These are phyloP conservation scores for Erannis defoliaria DNA, from an alignment of 2,888 invertebrate species.

Conservation along the genomic window DNA sequence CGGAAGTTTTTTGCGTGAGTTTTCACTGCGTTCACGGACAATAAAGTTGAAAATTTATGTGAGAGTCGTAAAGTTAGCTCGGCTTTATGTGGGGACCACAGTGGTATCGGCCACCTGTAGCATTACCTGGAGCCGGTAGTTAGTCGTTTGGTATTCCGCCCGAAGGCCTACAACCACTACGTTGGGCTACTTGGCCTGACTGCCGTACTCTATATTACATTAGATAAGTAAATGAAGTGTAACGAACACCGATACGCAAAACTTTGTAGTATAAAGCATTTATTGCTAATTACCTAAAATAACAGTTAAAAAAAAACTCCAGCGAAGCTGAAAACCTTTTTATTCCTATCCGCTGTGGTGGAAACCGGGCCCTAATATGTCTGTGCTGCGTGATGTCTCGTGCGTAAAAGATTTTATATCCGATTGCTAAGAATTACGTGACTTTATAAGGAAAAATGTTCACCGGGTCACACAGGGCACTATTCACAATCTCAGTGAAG, in stretches of 20 bases:
- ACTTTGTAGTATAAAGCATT: constrained; percentile 32
- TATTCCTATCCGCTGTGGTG: no score
- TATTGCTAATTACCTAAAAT: not conserved
- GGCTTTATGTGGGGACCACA: constrained; percentile 47
- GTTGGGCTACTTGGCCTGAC: constrained; percentile 59
- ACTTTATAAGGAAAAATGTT: constrained; percentile 21
- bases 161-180: constrained; percentile 54
- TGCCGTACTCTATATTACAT: constrained; percentile 47
- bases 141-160: constrained; percentile 49
- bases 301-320: not conserved
- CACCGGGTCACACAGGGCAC: constrained; percentile 15
- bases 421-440: constrained; percentile 13
- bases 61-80: constrained; percentile 56
- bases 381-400: not conserved
- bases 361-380: no score
- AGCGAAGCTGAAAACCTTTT: no score
- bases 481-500: constrained; percentile 31
- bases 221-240: constrained; percentile 46
- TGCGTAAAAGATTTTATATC: not conserved
- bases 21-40: constrained; percentile 51
- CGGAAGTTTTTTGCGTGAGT: constrained; percentile 45
- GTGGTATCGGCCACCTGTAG: constrained; percentile 64
- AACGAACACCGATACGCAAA: constrained; percentile 55
- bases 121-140: constrained; percentile 49
- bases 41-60: constrained; percentile 63